phyloP scores from a whole-genome alignment of 2,888 invertebrate genomes.

The Cotesia congregata region DNA sequence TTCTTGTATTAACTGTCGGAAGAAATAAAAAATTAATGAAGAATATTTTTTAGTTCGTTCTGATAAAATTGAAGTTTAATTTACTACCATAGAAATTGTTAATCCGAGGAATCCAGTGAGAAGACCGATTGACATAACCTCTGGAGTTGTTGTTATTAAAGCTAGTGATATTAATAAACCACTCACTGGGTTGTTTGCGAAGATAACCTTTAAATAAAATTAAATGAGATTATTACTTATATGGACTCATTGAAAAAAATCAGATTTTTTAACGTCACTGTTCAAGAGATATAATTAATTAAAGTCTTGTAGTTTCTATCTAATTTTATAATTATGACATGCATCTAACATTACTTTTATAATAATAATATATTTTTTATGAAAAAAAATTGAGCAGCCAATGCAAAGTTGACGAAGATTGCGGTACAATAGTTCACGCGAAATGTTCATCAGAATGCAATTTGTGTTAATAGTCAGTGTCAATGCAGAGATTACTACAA shows the following conservation, averaged over 20 bases:
- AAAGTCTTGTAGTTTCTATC: no score
- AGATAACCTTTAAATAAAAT: constrained; percentile 61
- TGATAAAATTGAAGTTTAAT: constrained; percentile 8
- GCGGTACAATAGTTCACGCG: not conserved
- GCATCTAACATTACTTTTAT: no score
- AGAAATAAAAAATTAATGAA: not conserved
- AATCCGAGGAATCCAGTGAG: constrained; percentile 62
- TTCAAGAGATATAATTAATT: not conserved
- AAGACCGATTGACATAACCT: constrained; percentile 57
- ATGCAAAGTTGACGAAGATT: not conserved
- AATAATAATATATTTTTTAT: no score
- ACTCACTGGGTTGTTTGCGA: constrained; percentile 70
- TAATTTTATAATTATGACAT: no score
- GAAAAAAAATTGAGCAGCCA: no score
- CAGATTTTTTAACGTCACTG: no score
- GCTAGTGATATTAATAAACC: constrained; percentile 67
- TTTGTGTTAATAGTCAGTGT: not conserved
- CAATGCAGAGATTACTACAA: not conserved
- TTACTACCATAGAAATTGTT: constrained; percentile 61
- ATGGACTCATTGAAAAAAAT: no score
- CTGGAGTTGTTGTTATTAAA: constrained; percentile 60
- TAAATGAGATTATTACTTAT: not conserved
- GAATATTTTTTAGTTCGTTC: not conserved
- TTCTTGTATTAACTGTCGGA: constrained; percentile 56
- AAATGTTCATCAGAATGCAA: not conserved